Base-by-base conservation (phyloP, 2,888 invertebrate species). In the Byasa hedistus region DNA sequence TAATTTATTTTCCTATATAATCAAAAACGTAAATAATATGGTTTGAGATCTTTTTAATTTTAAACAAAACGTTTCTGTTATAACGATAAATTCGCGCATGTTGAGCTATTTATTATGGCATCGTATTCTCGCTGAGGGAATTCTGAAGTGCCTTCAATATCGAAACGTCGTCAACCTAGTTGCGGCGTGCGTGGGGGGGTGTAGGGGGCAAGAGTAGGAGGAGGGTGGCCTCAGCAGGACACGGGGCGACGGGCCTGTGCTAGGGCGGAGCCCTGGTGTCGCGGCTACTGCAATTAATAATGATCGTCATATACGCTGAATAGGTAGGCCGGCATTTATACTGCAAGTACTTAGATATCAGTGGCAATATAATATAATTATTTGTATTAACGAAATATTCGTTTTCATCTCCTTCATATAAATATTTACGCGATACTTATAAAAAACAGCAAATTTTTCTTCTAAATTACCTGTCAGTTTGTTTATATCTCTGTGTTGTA, bases 121-220 rank as follows among this genome's bases (percentile, higher is more conserved):
- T 82, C 58, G 62, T 66, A 82, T 81, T 82, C 78, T 82, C 78
- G 79, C 84, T 83, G 84, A 85, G 83, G 85, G 84, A 85, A 84
- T 86, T 84, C 86, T 86, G 85, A 86, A 88, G 88, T 86, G 87
- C 84, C 85, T 87, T 83, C 85, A 82, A 83, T 86, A 86, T 88
- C 86, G 87, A 86, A 87, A 87, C 85, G 87, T 83, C 84, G 87
- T 83, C 84, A 87, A 85, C 87, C 88, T 76, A 87, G 83, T 85
- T 88, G 78, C 75, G 75, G 77, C 69, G 77, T 75, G 76, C 71
- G 76, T 73, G 76, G 77, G 76, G 70, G 57, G 74, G 70, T 70
- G 23, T 69, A 27, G 27, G 27, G 3, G 27, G 39, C n/a, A n/a
- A n/a, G n/a, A 36, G 48, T 3, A 15, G 48, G 48, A n/a, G 48